These are phyloP conservation scores for Glaucopsyche alexis DNA, from an alignment of 2,888 invertebrate species.

Conservation along the genomic window DNA sequence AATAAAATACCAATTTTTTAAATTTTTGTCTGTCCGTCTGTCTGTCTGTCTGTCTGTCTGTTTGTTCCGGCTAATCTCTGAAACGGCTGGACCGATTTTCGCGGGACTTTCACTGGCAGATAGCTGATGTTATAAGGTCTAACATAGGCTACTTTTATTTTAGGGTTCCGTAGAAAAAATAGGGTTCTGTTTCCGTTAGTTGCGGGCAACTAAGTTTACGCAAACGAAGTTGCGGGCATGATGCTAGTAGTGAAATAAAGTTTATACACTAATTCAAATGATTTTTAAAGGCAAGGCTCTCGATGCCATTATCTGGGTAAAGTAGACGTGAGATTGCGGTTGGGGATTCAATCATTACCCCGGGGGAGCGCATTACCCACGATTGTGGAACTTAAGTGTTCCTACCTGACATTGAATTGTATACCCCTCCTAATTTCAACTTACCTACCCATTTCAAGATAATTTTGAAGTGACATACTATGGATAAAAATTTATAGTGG, in stretches of 20 bases:
- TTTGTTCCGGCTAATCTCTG: too few relatives aligned
- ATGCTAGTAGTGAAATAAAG: not conserved
- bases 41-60: too few relatives aligned
- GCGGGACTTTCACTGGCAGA: too few relatives aligned
- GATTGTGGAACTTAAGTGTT: conserved; percentile 13
- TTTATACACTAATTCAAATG: not conserved
- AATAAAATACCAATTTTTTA: too few relatives aligned
- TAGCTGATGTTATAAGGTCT: too few relatives aligned
- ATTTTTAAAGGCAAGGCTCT: not conserved
- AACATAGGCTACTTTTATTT: too few relatives aligned
- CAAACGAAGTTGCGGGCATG: too few relatives aligned
- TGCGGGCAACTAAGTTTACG: too few relatives aligned
- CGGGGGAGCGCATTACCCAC: conserved; percentile 4
- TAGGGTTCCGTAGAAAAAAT: too few relatives aligned
- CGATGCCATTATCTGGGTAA: conserved; percentile 21
- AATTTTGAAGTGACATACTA: not conserved
- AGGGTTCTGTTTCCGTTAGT: too few relatives aligned
- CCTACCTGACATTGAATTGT: not conserved
- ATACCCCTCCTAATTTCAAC: not conserved
- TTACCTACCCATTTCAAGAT: not conserved
- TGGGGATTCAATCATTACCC: conserved; percentile 20
- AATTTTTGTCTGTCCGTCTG: too few relatives aligned
- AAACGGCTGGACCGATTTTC: too few relatives aligned
- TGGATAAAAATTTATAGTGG: not conserved
- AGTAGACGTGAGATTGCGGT: conserved; percentile 22